Percentiles rank a stretch among this genome's conserved stretches.
Evolutionary conservation across 2,888 invertebrate species (phyloP).

Genomic region (Limnephilus lunatus): DNA sequence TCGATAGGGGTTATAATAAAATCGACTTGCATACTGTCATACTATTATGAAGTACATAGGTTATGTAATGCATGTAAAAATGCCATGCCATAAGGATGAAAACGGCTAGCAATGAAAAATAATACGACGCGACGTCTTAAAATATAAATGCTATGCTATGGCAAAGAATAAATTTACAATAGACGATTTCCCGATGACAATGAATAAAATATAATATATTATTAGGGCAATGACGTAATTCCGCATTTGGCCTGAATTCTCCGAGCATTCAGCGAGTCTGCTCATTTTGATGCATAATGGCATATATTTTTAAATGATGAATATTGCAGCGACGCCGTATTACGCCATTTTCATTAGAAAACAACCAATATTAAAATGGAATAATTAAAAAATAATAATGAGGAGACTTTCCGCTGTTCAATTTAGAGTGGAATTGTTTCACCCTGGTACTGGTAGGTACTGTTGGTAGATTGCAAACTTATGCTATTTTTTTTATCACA

Average conservation of each 20-base stretch:
- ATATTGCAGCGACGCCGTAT: neutral
- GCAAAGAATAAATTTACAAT: neutral
- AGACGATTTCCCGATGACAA: neutral
- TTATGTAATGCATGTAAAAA: neutral
- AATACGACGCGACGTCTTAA: neutral
- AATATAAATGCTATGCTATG: neutral
- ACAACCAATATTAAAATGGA: neutral
- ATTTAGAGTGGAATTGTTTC: neutral
- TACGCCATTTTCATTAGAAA: neutral
- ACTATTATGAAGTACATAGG: no score
- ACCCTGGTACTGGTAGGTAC: neutral
- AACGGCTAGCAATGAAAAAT: neutral
- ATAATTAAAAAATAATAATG: neutral
- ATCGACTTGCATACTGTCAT: no score
- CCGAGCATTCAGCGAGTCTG: neutral
- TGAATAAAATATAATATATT: constrained; percentile 13
- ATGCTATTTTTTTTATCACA: neutral
- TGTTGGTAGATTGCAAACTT: neutral
- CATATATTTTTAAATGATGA: neutral
- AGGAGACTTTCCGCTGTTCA: neutral
- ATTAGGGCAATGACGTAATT: neutral
- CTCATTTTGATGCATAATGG: neutral
- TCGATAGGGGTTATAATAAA: no score
- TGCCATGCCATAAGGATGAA: neutral
- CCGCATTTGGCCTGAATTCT: constrained; percentile 2